phyloP scores from a whole-genome alignment of 2,797 vertebrate species.

The Lophotriccus pileatus region DNA sequence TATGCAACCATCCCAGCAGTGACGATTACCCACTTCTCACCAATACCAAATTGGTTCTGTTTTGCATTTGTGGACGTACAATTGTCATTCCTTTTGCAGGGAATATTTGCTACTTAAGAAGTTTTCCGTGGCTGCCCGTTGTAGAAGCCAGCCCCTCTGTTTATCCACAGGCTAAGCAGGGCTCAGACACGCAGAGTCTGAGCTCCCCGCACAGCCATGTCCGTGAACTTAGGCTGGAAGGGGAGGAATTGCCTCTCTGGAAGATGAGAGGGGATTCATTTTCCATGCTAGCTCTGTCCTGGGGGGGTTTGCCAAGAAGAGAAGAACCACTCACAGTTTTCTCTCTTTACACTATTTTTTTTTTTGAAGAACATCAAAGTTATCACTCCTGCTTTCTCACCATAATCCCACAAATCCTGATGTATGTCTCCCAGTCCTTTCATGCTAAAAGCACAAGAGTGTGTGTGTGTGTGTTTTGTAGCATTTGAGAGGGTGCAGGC shows the following conservation, averaged over 20 bases:
- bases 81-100: background rate
- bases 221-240: background rate
- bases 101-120: background rate
- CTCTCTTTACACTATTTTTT: background rate
- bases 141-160: background rate
- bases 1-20: accelerated
- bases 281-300: slow-evolving; percentile 39
- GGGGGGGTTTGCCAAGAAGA: background rate
- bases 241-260: background rate
- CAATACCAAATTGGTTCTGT: background rate
- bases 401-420: slow-evolving; percentile 52
- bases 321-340: background rate
- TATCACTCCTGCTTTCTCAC: slow-evolving; percentile 51
- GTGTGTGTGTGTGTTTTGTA: background rate
- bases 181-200: background rate
- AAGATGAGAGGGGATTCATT: slow-evolving; percentile 40
- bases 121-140: background rate
- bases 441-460: slow-evolving; percentile 32
- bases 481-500: slow-evolving; percentile 21
- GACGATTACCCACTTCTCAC: accelerated
- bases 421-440: slow-evolving; percentile 36
- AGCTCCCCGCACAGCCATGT: background rate
- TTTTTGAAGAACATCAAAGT: slow-evolving; percentile 29
- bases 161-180: slow-evolving; percentile 32
- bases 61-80: background rate